Conservation (phyloP, 2,888 invertebrate genomes). For the Fragum fragum region DNA sequence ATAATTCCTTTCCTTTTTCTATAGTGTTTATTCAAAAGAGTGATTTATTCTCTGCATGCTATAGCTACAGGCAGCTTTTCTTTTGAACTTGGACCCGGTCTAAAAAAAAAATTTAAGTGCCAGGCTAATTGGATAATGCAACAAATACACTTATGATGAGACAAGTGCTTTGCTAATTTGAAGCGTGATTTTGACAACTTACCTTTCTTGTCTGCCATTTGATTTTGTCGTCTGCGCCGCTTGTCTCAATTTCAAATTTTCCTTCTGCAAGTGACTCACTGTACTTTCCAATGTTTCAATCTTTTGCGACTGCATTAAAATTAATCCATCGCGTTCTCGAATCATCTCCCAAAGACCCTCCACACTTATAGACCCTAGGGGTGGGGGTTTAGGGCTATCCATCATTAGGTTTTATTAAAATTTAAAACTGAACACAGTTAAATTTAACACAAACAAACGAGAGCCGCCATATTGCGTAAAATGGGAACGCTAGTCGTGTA, state of each 20-base stretch:
- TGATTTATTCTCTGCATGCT: no score
- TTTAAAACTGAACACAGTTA: conserved; percentile 24
- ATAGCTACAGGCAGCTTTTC: no score
- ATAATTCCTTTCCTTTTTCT: no score
- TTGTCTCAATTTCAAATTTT: conserved; percentile 58
- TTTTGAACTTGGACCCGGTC: no score
- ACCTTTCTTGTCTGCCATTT: conserved; percentile 40
- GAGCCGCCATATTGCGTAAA: conserved; percentile 67
- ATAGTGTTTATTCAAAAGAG: no score
- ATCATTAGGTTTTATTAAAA: neutral
- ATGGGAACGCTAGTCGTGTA: conserved; percentile 14
- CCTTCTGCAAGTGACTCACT: conserved; percentile 49
- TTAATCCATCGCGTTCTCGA: conserved; percentile 62
- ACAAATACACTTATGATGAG: no score
- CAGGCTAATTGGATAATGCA: no score
- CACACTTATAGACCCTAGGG: conserved; percentile 51
- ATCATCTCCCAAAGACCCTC: conserved; percentile 64
- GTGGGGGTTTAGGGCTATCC: conserved; percentile 37
- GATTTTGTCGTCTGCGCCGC: conserved; percentile 17
- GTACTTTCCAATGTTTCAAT: conserved; percentile 60
- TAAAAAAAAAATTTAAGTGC: no score
- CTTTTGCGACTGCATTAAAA: conserved; percentile 64
- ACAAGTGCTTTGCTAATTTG: no score
- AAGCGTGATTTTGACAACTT: neutral
- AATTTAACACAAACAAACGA: conserved; percentile 33